These are phyloP conservation scores for Drosophila seguyi DNA, from an alignment of 1,140 invertebrate species.

Conservation along the genomic window DNA sequence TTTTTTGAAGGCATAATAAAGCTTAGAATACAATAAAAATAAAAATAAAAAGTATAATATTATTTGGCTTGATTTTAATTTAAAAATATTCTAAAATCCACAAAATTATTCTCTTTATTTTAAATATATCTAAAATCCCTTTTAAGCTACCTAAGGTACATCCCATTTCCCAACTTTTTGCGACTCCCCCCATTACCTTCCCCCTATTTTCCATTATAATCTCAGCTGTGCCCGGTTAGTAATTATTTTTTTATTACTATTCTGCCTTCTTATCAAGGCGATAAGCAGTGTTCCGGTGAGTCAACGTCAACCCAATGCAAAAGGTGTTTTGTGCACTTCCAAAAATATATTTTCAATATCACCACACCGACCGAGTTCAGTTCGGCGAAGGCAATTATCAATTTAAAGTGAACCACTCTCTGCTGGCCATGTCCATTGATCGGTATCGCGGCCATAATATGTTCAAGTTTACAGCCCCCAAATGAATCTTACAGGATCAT, in stretches of 20 bases:
- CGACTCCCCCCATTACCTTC: too few relatives aligned
- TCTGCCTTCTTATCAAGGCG: conserved; percentile 24
- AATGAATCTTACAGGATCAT: conserved; percentile 21
- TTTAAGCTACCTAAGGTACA: neutral
- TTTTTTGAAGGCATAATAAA: too few relatives aligned
- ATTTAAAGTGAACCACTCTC: conserved; percentile 26
- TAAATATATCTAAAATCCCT: neutral
- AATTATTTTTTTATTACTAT: conserved; percentile 24
- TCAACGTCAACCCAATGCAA: conserved; percentile 15
- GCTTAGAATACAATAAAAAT: neutral
- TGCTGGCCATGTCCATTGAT: conserved; percentile 35
- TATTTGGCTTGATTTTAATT: neutral
- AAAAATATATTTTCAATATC: conserved; percentile 21
- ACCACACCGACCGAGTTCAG: too few relatives aligned
- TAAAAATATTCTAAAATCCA: neutral
- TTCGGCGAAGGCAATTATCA: conserved; percentile 21
- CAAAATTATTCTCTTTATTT: neutral
- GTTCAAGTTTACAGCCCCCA: conserved; percentile 28
- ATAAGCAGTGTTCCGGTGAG: conserved; percentile 16
- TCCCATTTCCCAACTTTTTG: neutral
- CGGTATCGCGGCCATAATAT: conserved; percentile 33
- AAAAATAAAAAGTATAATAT: neutral
- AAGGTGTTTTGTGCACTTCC: conserved; percentile 17
- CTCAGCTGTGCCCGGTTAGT: conserved; percentile 16
- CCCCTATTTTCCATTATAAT: conserved; percentile 2